phyloP scores from a whole-genome alignment of 2,113 vertebrate species.

The Heterocephalus glaber region DNA sequence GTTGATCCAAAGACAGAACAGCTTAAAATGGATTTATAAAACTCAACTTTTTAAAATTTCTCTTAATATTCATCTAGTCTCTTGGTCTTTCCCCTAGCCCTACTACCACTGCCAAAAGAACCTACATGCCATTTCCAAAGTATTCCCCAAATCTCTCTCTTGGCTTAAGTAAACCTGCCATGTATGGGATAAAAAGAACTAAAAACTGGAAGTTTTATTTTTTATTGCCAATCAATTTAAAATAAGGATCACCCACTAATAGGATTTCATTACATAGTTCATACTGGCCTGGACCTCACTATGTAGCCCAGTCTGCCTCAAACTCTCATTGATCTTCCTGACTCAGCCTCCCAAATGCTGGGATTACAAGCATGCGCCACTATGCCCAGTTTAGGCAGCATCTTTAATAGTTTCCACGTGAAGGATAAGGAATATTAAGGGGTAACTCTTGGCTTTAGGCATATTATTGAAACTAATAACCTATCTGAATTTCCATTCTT shows the following conservation, averaged over 20 bases:
- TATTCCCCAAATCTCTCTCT: background rate
- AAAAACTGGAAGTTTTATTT: background rate
- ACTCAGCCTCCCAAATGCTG: background rate
- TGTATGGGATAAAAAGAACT: background rate
- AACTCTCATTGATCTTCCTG: background rate
- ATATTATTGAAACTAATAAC: background rate
- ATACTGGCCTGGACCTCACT: background rate
- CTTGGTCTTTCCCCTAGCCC: background rate
- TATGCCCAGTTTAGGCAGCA: background rate
- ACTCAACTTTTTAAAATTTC: background rate
- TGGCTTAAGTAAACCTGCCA: conserved; percentile 4
- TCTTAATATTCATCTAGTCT: background rate
- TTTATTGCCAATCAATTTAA: conserved; percentile 34
- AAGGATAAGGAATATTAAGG: background rate
- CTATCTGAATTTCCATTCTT: conserved; percentile 40
- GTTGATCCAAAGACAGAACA: background rate
- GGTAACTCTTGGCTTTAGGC: background rate
- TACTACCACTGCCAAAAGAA: background rate
- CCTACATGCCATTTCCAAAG: background rate
- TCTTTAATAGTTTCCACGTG: background rate
- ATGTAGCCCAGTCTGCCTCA: background rate
- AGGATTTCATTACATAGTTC: background rate
- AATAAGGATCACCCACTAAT: background rate
- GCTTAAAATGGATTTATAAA: conserved; percentile 13
- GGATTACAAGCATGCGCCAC: too few species aligned